These are phyloP conservation scores for Drosophila buzzatii DNA, from an alignment of 2,888 invertebrate species.

Conservation along the genomic window DNA sequence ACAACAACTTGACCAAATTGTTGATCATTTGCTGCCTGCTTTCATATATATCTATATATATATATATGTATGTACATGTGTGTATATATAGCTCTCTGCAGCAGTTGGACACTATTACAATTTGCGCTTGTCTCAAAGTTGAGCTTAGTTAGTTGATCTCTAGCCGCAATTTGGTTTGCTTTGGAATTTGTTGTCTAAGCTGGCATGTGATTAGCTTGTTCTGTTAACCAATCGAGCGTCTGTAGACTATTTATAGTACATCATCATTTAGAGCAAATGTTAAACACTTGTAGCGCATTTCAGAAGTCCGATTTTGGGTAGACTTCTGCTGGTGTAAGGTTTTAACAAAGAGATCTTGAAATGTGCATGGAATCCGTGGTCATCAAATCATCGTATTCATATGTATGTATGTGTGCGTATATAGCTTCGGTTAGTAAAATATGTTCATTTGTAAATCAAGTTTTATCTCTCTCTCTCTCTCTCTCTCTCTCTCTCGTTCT, in stretches of 20 bases:
- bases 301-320: not conserved
- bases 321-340: too few species aligned
- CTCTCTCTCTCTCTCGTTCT: too few species aligned
- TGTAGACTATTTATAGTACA: not conserved
- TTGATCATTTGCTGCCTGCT: not conserved
- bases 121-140: not conserved
- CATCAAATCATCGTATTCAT: not conserved
- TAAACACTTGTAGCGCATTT: not conserved
- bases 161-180: not conserved
- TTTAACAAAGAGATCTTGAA: not conserved
- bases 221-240: not conserved
- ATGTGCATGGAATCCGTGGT: not conserved
- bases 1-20: constrained; percentile 35
- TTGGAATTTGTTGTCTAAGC: not conserved
- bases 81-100: not conserved
- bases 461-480: not conserved
- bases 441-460: not conserved
- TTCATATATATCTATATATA: not conserved
- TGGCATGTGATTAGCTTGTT: not conserved
- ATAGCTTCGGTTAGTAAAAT: too few species aligned
- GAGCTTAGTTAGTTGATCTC: not conserved
- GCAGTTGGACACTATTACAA: not conserved
- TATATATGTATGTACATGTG: not conserved
- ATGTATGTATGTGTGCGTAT: too few species aligned
- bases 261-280: not conserved